phyloP scores from a whole-genome alignment of 2,888 invertebrate genomes.

The Smittia sp. region DNA sequence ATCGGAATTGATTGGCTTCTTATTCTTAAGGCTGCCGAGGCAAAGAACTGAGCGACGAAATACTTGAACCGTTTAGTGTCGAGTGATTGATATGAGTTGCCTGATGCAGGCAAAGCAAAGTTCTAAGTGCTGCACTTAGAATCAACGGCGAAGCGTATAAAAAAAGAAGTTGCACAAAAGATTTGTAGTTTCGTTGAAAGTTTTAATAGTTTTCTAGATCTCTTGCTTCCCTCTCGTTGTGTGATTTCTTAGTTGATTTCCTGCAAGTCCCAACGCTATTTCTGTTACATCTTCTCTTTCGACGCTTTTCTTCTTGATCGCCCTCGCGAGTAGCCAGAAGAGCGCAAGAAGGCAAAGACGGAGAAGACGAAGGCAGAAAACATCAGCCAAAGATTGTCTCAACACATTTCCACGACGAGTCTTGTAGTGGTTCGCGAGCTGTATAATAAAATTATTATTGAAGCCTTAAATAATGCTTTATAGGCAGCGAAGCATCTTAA shows the following conservation, averaged over 20 bases:
- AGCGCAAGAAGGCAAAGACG: neutral
- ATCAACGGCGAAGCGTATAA: neutral
- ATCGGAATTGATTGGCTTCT: neutral
- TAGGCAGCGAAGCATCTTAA: constrained; percentile 18
- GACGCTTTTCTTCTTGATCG: neutral
- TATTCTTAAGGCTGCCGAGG: neutral
- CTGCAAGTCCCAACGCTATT: neutral
- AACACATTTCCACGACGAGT: neutral
- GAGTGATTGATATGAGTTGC: neutral
- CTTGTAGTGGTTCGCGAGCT: neutral
- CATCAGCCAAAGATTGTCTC: neutral
- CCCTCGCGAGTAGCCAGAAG: neutral
- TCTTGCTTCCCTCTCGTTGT: neutral
- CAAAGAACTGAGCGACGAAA: neutral
- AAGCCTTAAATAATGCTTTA: constrained; percentile 3
- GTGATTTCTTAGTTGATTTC: constrained; percentile 8
- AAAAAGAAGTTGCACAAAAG: neutral
- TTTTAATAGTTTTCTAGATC: neutral
- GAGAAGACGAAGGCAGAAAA: neutral
- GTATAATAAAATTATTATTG: constrained; percentile 18
- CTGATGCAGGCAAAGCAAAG: too few relatives aligned
- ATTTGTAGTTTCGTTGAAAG: constrained; percentile 11
- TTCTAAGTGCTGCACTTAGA: too few relatives aligned
- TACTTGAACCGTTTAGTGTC: neutral
- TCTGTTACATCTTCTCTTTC: neutral